phyloP scores from a whole-genome alignment of 2,113 vertebrate genomes.

The Leucosticte australis region DNA sequence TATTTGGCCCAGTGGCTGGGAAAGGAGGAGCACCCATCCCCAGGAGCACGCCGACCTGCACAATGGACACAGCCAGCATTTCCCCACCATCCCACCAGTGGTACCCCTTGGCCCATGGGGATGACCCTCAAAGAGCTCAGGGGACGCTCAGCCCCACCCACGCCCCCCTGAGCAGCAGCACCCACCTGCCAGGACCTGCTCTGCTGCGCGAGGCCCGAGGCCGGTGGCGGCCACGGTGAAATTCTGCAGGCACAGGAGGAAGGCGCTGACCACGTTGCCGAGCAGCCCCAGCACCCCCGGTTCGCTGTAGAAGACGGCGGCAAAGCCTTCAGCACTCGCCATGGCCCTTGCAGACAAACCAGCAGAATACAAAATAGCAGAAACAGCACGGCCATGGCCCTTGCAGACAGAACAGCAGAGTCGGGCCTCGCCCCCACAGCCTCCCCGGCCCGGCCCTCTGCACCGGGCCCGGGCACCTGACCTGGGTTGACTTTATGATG shows the following conservation, averaged over 20 bases:
- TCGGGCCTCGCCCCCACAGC: neutral
- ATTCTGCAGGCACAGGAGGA: constrained; percentile 87
- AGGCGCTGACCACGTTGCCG: constrained; percentile 86
- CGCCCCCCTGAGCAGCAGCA: neutral
- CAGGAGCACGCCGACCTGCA: neutral
- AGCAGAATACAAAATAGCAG: neutral
- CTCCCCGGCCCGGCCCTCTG: neutral
- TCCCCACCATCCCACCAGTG: neutral
- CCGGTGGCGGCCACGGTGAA: constrained; percentile 71
- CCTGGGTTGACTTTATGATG: too few species aligned
- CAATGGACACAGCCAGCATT: rapidly evolving
- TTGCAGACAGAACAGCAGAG: constrained; percentile 16
- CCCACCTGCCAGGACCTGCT: constrained; percentile 86
- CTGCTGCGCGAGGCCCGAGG: constrained; percentile 64
- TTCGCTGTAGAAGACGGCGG: constrained; percentile 88
- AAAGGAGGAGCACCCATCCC: neutral
- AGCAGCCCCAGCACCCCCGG: constrained; percentile 86
- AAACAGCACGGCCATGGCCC: constrained; percentile 61
- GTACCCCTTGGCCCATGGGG: rapidly evolving
- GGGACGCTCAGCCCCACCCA: rapidly evolving
- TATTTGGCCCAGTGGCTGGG: neutral
- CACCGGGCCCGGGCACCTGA: neutral
- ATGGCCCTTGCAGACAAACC: constrained; percentile 64
- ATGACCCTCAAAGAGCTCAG: neutral
- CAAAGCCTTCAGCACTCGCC: constrained; percentile 77